Evolutionary conservation across 1,140 invertebrate species (phyloP).

Genomic region (Anadara kagoshimensis): DNA sequence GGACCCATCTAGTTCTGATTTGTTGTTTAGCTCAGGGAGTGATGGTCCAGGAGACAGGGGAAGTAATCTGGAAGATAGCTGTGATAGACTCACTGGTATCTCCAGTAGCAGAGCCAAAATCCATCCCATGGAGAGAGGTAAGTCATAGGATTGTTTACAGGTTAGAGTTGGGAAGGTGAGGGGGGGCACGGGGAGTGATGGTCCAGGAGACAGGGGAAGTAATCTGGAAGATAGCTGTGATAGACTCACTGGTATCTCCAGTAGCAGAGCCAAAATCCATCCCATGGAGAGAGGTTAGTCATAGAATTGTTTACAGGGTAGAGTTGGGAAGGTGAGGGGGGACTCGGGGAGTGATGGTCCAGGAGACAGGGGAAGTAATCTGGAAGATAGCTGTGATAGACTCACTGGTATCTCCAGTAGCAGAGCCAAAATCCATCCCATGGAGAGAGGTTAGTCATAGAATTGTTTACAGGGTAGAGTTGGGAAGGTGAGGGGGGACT

Average conservation of each 20-base stretch:
- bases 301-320: not conserved
- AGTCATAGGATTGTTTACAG: not conserved
- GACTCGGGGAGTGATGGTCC: conserved; percentile 2
- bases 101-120: conserved; percentile 59
- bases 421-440: conserved; percentile 66
- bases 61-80: conserved; percentile 51
- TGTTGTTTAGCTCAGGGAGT: conserved; percentile 44
- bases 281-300: conserved; percentile 61
- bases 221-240: conserved; percentile 43
- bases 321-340: no score
- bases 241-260: conserved; percentile 36
- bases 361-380: no score
- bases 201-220: no score
- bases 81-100: conserved; percentile 47
- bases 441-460: conserved; percentile 53
- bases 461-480: not conserved
- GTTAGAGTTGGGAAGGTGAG: no score
- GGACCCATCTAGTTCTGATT: conserved; percentile 36
- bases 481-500: no score
- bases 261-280: conserved; percentile 63
- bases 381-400: conserved; percentile 49
- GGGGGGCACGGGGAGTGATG: conserved; percentile 8
- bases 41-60: conserved; percentile 53
- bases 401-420: conserved; percentile 36
- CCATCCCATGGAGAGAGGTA: conserved; percentile 64